Percentiles rank a stretch among this genome's conserved stretches.
Evolutionary conservation across 2,113 vertebrate genomes (phyloP).

Genomic region (Rafetus swinhoei): DNA sequence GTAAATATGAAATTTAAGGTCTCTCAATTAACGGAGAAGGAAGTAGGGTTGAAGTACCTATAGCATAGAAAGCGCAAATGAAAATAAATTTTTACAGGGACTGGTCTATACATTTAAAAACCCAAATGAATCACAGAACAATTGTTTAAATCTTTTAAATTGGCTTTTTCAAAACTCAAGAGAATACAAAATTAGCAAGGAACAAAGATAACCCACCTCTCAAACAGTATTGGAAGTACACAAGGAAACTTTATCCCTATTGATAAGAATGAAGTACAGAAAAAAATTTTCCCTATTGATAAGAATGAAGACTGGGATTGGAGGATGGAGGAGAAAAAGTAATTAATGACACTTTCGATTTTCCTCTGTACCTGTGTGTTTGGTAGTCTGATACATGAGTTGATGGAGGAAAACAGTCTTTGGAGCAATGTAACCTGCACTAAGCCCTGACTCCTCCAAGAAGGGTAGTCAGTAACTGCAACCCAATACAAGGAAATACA

Average conservation of each 20-base stretch:
- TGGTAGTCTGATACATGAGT: background rate
- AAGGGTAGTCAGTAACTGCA: too few relatives aligned
- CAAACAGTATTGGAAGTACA: background rate
- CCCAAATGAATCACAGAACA: background rate
- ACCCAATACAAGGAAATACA: background rate
- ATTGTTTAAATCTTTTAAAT: too few relatives aligned
- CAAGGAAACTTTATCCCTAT: background rate
- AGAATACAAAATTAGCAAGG: background rate
- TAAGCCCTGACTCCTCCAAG: fast-evolving
- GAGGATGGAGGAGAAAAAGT: background rate
- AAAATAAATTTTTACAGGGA: background rate
- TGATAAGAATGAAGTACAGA: background rate
- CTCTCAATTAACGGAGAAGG: background rate
- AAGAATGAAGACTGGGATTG: background rate
- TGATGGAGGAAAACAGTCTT: background rate
- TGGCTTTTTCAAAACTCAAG: background rate
- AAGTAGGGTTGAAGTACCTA: background rate
- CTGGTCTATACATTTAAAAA: background rate
- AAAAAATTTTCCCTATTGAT: background rate
- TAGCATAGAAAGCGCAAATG: background rate
- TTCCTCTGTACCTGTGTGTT: background rate
- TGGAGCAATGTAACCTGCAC: background rate
- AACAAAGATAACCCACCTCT: background rate
- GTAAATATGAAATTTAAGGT: background rate
- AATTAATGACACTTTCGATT: background rate